These are phyloP conservation scores for Caenorhabditis angaria DNA, from an alignment of 2,888 invertebrate species.

Conservation along the genomic window DNA sequence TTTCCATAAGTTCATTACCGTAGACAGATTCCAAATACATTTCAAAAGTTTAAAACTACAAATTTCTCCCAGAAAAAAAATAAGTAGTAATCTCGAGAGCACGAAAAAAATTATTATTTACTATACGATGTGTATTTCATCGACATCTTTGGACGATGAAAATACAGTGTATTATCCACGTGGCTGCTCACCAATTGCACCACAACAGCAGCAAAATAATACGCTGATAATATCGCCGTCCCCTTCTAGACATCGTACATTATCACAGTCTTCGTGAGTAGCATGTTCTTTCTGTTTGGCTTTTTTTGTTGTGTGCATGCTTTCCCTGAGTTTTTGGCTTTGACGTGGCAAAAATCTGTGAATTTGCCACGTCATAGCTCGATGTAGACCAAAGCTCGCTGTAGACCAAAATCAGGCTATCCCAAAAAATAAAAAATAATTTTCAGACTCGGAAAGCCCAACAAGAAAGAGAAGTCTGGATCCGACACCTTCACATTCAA, in stretches of 20 bases:
- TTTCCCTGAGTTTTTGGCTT: no score
- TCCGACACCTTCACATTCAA: constrained; percentile 50
- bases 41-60: background rate
- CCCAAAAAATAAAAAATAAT: background rate
- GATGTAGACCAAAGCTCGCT: no score
- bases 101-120: background rate
- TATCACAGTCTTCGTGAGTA: constrained; percentile 24
- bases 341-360: no score
- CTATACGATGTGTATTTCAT: constrained; percentile 26
- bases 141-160: constrained; percentile 13
- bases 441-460: constrained; percentile 32
- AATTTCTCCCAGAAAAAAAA: background rate
- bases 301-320: background rate
- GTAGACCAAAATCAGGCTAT: no score
- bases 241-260: no score
- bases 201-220: no score
- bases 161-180: constrained; percentile 20
- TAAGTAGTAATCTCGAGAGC: background rate
- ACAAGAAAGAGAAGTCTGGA: constrained; percentile 40
- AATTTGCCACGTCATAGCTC: no score
- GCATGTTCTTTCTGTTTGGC: background rate
- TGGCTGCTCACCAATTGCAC: constrained; percentile 10
- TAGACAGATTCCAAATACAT: background rate
- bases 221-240: no score
- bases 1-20: background rate